Base-by-base conservation (phyloP, 2,797 vertebrate species). In the Gobio occitaniae region DNA sequence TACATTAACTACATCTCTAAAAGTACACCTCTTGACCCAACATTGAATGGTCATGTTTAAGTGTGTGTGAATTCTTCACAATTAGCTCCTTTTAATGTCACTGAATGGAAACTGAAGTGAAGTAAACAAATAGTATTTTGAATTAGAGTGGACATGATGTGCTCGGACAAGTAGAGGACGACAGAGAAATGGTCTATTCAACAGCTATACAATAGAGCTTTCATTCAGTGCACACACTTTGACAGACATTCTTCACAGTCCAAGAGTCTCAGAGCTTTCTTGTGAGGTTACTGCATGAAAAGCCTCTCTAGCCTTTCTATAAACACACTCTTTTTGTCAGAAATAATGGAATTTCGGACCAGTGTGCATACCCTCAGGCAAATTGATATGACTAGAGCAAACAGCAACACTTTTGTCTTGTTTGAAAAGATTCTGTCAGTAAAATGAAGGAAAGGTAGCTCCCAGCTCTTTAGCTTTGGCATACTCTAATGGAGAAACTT, bases 141-240 rank as follows among this genome's bases (percentile, higher is more conserved):
- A 61, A 25, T 63, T 68, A 77, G 78, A 71, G 50, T 70, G 69
- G 78, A 83, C 76, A 85, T 32, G 69, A 74, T 74, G 77, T 74
- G 85, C 68, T 50, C 16, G 32, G 75, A 78, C 82, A 78, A 70
- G 65, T 77, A 84, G 83, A 48, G 72, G 68, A 77, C 87, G 80
- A 74, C 72, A 82, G 83, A 80, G 83, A 89, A 89, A 87, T 85
- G 85, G 65, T 89, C 89, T 91, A 94, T 94, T 95, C 93, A 94
- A 36, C 85, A 84, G 84, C 84, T 65, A 79, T 86, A 95, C 92
- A 95, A 94, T 92, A 88, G 91, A 90, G 93, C 93, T 93, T 94
- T 95, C 94, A 95, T 91, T 93, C 91, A 90, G 90, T 86, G 89
- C 90, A 88, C 92, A 91, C 88, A 92, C 93, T 93, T 95, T 94